Evolutionary conservation across 2,888 invertebrate genomes (phyloP).

Genomic region (Apocheima hispidaria): DNA sequence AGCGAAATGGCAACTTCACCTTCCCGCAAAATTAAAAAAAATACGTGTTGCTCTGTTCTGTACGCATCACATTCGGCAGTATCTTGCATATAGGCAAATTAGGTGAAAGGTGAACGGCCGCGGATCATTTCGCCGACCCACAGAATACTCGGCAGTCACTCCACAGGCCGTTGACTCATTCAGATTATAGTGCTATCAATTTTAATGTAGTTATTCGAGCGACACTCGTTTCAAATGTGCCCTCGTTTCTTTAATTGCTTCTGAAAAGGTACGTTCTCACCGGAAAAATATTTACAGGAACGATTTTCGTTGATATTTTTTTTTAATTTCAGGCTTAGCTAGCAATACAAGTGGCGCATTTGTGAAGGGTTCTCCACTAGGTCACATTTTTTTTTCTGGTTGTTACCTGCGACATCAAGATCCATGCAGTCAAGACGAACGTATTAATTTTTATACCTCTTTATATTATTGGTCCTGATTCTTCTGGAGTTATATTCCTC

Average conservation of each 20-base stretch:
- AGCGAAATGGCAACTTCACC: too few species aligned
- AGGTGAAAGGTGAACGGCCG: conserved; percentile 64
- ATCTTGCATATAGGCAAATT: conserved; percentile 54
- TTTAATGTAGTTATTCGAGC: conserved; percentile 61
- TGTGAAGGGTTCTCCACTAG: too few species aligned
- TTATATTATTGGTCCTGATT: too few species aligned
- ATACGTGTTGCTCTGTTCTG: conserved; percentile 14
- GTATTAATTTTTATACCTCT: too few species aligned
- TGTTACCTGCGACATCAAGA: too few species aligned
- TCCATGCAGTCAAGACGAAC: too few species aligned
- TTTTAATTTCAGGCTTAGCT: background rate
- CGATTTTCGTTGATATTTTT: background rate
- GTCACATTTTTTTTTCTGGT: too few species aligned
- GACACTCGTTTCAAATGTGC: conserved; percentile 47
- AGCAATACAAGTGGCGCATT: too few species aligned
- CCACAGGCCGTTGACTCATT: conserved; percentile 68
- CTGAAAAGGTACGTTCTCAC: conserved; percentile 14
- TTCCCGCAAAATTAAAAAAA: background rate
- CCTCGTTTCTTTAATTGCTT: conserved; percentile 29
- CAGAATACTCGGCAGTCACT: conserved; percentile 27
- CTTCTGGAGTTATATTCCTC: too few species aligned
- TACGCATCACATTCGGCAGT: conserved; percentile 27
- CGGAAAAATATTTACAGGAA: background rate
- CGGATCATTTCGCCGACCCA: conserved; percentile 62
- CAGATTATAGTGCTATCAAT: conserved; percentile 71